Evolutionary conservation across 2,888 invertebrate species (phyloP).

Genomic region (Ennomos quercinarius): DNA sequence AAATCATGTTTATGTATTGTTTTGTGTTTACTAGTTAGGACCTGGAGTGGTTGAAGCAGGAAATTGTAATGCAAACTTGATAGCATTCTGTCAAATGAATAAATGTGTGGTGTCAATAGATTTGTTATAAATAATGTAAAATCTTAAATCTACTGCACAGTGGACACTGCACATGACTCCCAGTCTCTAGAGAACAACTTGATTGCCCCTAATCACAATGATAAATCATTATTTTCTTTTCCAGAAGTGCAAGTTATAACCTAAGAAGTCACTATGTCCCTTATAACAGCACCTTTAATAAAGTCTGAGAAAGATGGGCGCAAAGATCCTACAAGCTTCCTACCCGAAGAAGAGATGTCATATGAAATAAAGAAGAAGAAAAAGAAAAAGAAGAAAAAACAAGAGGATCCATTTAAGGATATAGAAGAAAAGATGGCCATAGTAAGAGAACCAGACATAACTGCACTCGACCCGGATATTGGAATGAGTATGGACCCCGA

Average conservation of each 20-base stretch:
- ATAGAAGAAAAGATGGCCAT: slow-evolving; percentile 33
- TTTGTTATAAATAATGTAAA: too few relatives aligned
- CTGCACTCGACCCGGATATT: slow-evolving; percentile 41
- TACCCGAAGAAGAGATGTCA: slow-evolving; percentile 75
- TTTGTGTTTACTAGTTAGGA: too few relatives aligned
- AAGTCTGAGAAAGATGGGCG: slow-evolving; percentile 49
- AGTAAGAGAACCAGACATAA: slow-evolving; percentile 43
- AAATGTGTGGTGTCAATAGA: too few relatives aligned
- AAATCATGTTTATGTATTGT: too few relatives aligned
- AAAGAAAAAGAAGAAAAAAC: slow-evolving; percentile 70
- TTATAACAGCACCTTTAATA: slow-evolving; percentile 28
- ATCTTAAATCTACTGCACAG: too few relatives aligned
- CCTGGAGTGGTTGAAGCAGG: too few relatives aligned
- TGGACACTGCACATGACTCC: too few relatives aligned
- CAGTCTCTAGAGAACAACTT: too few relatives aligned
- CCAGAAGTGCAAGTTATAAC: not conserved
- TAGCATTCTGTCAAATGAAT: too few relatives aligned
- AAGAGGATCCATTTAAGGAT: slow-evolving; percentile 74
- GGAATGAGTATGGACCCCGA: slow-evolving; percentile 64
- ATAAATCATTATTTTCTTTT: slow-evolving; percentile 2
- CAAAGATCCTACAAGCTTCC: slow-evolving; percentile 71
- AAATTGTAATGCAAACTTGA: too few relatives aligned
- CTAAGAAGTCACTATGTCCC: slow-evolving; percentile 13
- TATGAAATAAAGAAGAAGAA: slow-evolving; percentile 76
- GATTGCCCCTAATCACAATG: too few relatives aligned